Evolutionary conservation across 1,140 invertebrate genomes (phyloP), one percentile per base, ranked within the genome.

Genomic region (Carcinoscorpius rotundicauda): DNA sequence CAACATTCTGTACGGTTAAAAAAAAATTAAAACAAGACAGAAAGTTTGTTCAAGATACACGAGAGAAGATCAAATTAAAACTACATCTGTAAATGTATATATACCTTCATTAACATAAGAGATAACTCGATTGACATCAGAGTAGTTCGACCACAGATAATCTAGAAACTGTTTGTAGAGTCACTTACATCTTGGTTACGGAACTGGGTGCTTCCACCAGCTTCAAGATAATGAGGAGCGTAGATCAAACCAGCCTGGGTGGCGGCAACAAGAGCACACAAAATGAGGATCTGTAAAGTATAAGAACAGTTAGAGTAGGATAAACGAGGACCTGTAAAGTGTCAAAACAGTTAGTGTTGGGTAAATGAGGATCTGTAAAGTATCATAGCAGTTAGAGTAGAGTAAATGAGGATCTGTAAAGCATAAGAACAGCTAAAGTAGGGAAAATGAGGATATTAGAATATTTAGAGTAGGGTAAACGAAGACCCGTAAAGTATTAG

Each of bases 171-270:
- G 3, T 55, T 55, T n/a, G n/a, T 3, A 3, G n/a, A n/a, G n/a
- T 55, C 53, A 55, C n/a, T 55, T 63, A 66, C 65, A 63, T 70
- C 67, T 63, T 70, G 69, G 10, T 49, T 63, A 56, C 69, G 51
- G 60, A 63, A 69, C 64, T 70, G 69, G 29, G 61, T 49, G 9
- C 62, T 65, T 5, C 62, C 61, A 29, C 69, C 69, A 59, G 69
- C 66, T 53, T 66, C 53, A 9, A 57, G 56, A 29, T 57, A 29
- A 10, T 57, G 56, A 6, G 48, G 56, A 57, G 48, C 0, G n/a
- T 10, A 29, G 4, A 57, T 29, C 29, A 29, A 29, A 29, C 29
- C 56, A 57, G 56, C 56, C 48, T 57, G 56, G 48, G 56, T 29
- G n/a, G 56, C 56, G 8, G 56, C 56, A 29, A 57, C 10, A 8